These are phyloP conservation scores for Cephalopholis sonnerati DNA, from an alignment of 2,113 vertebrate genomes.

Conservation along the genomic window DNA sequence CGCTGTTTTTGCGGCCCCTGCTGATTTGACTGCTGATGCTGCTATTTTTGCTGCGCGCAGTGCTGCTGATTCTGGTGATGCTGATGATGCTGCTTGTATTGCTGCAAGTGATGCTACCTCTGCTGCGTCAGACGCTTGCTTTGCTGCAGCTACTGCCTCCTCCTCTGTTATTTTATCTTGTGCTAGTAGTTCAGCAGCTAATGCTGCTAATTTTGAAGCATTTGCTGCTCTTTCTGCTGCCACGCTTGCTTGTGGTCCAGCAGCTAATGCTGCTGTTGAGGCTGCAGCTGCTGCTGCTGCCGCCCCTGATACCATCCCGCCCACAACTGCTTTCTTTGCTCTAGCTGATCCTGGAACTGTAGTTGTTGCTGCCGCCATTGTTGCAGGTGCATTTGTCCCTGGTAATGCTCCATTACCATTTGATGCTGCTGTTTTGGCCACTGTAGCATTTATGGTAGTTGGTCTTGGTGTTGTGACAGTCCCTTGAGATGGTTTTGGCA, in stretches of 20 bases:
- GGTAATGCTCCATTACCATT: not conserved
- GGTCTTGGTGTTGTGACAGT: not conserved
- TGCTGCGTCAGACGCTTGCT: constrained; percentile 11
- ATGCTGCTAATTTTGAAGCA: constrained; percentile 7
- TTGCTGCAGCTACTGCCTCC: not conserved
- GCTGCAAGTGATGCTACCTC: not conserved
- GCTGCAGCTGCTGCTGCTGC: constrained; percentile 1
- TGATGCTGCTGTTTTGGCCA: not conserved
- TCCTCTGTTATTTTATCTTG: not conserved
- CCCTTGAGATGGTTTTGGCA: not conserved
- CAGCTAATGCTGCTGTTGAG: not conserved
- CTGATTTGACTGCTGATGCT: not conserved
- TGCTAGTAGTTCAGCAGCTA: not conserved
- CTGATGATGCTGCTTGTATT: not conserved
- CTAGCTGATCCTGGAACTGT: no score
- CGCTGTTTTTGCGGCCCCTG: not conserved
- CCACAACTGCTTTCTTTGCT: not conserved
- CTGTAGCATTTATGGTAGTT: not conserved
- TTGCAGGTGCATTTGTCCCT: rapidly evolving
- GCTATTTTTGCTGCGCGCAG: not conserved
- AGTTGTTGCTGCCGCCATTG: no score
- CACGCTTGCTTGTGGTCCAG: not conserved
- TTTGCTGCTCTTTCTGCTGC: not conserved
- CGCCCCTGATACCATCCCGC: not conserved
- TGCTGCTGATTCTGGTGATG: not conserved